Evolutionary conservation across 92 coral and sea anemone species (phyloP), one percentile per base, ranked within the genome.

Genomic region (Montipora capitata): DNA sequence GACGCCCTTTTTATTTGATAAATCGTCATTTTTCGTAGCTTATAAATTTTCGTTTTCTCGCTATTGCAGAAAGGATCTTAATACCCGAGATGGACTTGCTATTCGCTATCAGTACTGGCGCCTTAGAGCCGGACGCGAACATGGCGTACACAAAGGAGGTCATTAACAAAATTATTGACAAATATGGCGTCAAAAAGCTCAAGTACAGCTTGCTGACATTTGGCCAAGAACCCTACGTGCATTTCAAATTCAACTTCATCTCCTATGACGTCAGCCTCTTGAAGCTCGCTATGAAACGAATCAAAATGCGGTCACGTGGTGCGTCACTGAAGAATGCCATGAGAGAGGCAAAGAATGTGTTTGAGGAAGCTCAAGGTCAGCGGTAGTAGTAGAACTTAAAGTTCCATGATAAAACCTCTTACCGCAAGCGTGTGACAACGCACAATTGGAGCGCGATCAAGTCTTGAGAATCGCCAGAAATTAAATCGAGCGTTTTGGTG

Each of bases 101-200:
- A 65, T 93, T 95, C 35, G 98, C 94, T 61, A 84, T 95, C 85
- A 91, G 94, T 57, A 90, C 96, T 3, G 83, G 92, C 10, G 94
- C 93, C 43, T 54, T 84, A 0, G 82, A 84, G 5, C 85, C 96
- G 1, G 68, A 41, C 16, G 91, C 90, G 48, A 95, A 91, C 82
- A 87, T 92, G 7, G 70, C 69, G 41, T 89, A 81, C 67, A 82
- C 81, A 65, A 90, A 93, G 58, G 83, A 85, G 44, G 75, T 90
- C 41, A 78, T 93, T 61, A 68, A 90, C 75, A 81, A 89, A 44
- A 86, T 95, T 45, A 87, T 91, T 70, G 94, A 87, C 61, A 87
- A 90, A 75, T 93, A 91, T 59, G 96, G 96, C 52, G 80, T 89
- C 41, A 56, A 40, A n/a, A 89, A 93, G 82, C 86, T 93, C 78